Conservation (phyloP, 1,140 invertebrate species). For the Colletes latitarsis region DNA sequence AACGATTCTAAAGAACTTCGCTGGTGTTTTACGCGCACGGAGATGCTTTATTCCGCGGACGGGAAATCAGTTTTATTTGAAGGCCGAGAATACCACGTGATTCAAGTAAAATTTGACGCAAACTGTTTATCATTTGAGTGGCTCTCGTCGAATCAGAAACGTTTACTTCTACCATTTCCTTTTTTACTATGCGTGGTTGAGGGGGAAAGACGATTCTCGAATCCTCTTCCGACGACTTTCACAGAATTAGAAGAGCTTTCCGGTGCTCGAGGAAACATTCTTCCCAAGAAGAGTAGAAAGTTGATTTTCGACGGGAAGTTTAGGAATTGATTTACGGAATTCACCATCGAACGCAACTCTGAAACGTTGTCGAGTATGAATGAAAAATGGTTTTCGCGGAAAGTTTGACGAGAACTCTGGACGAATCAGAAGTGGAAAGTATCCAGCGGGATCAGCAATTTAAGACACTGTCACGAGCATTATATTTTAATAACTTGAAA, state of each 20-base stretch:
- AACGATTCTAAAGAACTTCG: neutral
- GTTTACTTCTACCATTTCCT: too few relatives aligned
- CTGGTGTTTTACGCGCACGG: neutral
- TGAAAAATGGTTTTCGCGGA: neutral
- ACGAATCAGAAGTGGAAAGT: neutral
- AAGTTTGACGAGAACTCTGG: neutral
- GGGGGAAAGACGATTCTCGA: neutral
- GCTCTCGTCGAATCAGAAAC: too few relatives aligned
- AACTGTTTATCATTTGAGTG: too few relatives aligned
- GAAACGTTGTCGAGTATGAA: slow-evolving; percentile 1
- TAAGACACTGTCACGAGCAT: neutral
- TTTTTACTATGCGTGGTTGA: too few relatives aligned
- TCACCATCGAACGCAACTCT: neutral
- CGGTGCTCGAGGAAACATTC: neutral
- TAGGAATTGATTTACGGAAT: slow-evolving; percentile 13
- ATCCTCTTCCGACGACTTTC: slow-evolving; percentile 36
- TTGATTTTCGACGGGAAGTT: neutral
- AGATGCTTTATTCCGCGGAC: neutral
- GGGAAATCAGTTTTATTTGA: neutral
- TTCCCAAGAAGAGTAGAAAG: neutral
- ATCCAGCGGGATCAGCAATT: neutral
- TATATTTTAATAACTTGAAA: neutral
- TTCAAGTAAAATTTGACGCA: too few relatives aligned
- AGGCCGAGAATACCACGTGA: neutral
- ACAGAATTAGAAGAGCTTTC: slow-evolving; percentile 28